Percentiles rank a stretch among this genome's conserved stretches.
Conservation (phyloP, 2,888 invertebrate genomes). For the Drosophila borealis region DNA sequence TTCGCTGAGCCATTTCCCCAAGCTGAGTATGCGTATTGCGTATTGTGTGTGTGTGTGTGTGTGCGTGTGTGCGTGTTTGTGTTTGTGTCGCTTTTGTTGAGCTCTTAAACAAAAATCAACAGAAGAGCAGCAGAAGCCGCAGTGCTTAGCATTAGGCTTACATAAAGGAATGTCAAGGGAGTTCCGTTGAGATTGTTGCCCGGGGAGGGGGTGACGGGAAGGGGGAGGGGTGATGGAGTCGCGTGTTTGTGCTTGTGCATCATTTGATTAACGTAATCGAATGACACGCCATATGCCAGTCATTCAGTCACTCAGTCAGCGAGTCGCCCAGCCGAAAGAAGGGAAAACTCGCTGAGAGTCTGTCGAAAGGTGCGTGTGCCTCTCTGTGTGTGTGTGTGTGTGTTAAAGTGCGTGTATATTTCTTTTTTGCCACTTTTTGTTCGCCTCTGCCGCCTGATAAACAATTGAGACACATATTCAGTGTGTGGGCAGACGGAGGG, state of each 20-base stretch:
- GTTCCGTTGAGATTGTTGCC: background rate
- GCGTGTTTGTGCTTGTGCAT: conserved; percentile 65
- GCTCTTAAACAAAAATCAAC: conserved; percentile 65
- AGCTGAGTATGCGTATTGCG: conserved; percentile 34
- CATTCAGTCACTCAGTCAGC: conserved; percentile 48
- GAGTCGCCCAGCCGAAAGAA: conserved; percentile 3
- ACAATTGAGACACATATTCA: conserved; percentile 63
- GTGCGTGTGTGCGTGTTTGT: conserved; percentile 11
- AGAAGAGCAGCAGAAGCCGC: conserved; percentile 45
- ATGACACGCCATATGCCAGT: conserved; percentile 76
- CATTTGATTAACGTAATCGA: conserved; percentile 80
- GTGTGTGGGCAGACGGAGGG: background rate
- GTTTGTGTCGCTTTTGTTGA: conserved; percentile 41
- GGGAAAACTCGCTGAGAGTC: conserved; percentile 60
- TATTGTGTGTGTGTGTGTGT: conserved; percentile 21
- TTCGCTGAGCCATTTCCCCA: conserved; percentile 22
- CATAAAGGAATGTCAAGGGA: conserved; percentile 35
- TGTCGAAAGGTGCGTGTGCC: conserved; percentile 40
- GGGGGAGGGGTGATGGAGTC: background rate
- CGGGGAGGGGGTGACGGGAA: background rate
- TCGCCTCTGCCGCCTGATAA: conserved; percentile 53
- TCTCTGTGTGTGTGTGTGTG: background rate
- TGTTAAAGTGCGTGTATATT: conserved; percentile 38
- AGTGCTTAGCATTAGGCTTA: conserved; percentile 46
- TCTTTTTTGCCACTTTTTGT: conserved; percentile 15